Conservation (phyloP, 1,140 invertebrate genomes). For the Bombus confusus region DNA sequence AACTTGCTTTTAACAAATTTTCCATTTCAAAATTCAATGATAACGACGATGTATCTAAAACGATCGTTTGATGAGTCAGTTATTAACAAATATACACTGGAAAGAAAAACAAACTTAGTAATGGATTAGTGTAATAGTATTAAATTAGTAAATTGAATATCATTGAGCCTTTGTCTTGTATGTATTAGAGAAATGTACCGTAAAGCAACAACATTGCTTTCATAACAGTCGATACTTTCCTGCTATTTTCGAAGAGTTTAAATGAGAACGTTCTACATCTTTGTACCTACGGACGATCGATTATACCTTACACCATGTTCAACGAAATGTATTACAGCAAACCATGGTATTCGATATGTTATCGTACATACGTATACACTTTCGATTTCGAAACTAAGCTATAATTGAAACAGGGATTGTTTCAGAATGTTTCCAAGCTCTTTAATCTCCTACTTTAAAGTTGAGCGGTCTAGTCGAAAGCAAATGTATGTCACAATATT, state of each 20-base stretch:
- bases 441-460: neutral
- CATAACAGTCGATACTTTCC: conserved; percentile 18
- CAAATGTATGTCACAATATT: neutral
- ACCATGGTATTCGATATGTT: neutral
- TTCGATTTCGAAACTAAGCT: neutral
- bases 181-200: neutral
- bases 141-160: neutral
- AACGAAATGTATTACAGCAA: conserved; percentile 9
- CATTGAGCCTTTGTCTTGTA: neutral
- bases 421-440: neutral
- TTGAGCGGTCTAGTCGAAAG: neutral
- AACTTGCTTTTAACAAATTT: neutral
- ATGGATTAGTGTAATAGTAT: neutral
- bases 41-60: neutral
- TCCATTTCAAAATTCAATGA: neutral
- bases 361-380: neutral
- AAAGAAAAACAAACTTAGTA: neutral
- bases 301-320: conserved; percentile 1
- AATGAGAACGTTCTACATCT: conserved; percentile 42
- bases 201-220: neutral
- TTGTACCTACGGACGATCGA: conserved; percentile 32
- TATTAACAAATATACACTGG: neutral
- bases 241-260: conserved; percentile 46
- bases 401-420: neutral
- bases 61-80: neutral